These are phyloP conservation scores for Cyphomyrus discorhynchus DNA, from an alignment of 2,113 vertebrate species.

Conservation along the genomic window DNA sequence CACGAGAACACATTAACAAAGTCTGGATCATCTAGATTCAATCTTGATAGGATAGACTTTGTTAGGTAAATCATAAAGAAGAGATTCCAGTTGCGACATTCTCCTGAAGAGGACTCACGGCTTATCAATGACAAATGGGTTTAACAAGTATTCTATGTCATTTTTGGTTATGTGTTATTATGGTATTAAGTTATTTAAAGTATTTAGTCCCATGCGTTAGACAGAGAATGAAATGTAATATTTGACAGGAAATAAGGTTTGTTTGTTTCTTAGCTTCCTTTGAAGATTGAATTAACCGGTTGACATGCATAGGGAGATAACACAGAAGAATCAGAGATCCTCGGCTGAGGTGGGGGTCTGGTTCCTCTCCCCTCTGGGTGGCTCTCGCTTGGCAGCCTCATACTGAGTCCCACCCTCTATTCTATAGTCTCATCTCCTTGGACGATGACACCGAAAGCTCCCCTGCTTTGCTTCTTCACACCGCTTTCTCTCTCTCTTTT, in stretches of 20 bases:
- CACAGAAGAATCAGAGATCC: not conserved
- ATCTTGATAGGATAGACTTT: not conserved
- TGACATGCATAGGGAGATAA: not conserved
- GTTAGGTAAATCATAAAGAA: not conserved
- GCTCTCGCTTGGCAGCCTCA: conserved; percentile 15
- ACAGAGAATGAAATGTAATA: not conserved
- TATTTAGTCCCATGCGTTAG: not conserved
- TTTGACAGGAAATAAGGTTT: not conserved
- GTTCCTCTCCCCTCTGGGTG: not conserved
- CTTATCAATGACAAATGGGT: not conserved
- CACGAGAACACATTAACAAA: not conserved
- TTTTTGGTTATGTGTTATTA: not conserved
- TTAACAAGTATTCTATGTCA: not conserved
- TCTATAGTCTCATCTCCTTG: conserved; percentile 46
- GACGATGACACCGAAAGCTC: conserved; percentile 48
- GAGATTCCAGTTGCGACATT: not conserved
- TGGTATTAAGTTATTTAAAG: not conserved
- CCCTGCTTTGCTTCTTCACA: conserved; percentile 33
- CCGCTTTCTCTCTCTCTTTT: not conserved
- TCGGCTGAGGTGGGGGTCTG: not conserved
- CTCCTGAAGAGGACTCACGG: not conserved
- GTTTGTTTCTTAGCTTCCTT: not conserved
- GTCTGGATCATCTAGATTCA: not conserved
- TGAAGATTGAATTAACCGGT: conserved; percentile 7
- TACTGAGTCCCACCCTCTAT: conserved; percentile 28